Base-by-base conservation (phyloP, 2,113 vertebrate genomes). In the Myotis yumanensis region DNA sequence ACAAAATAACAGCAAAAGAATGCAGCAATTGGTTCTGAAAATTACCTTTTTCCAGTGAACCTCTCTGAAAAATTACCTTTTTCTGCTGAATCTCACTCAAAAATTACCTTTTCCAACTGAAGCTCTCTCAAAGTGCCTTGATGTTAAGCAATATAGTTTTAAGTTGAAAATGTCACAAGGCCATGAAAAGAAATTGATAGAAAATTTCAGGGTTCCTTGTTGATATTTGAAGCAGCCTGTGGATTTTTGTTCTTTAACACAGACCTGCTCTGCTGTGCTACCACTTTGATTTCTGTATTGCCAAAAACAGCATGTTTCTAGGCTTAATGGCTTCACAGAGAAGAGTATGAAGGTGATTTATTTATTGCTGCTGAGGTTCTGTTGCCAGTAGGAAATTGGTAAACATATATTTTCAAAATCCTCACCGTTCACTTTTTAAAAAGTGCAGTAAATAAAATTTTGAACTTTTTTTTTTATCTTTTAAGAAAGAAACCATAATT, bases 91-190 rank as follows among this genome's bases (percentile, higher is more conserved):
- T 98, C 98, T 98, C 98, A 98, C 98, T 98, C 98, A 98, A 98
- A 99, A 99, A 99, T 98, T 99, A 98, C 98, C 98, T 98, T 98
- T 98, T 98, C 98, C 98, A 98, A 98, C 98, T 96, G 97, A 97
- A 98, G 98, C 98, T 98, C 96, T 98, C 98, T 98, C 98, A 98
- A 98, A 98, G 98, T 98, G 98, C 98, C 98, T 99, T 98, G 98
- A 99, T 98, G 98, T 98, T 98, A 98, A 98, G 98, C 98, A 99
- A 98, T 98, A 98, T 98, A 98, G 98, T 98, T 98, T 99, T 98
- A 98, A 99, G 98, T 98, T 98, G 98, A 98, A 99, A 99, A 99
- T 99, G 98, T 99, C 99, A 99, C 97, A 98, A 99, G 98, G 98
- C 98, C 98, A 98, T 97, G 98, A 98, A 98, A 98, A 98, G 98